phyloP scores from a whole-genome alignment of 2,113 vertebrate genomes.

The Azemiops feae region DNA sequence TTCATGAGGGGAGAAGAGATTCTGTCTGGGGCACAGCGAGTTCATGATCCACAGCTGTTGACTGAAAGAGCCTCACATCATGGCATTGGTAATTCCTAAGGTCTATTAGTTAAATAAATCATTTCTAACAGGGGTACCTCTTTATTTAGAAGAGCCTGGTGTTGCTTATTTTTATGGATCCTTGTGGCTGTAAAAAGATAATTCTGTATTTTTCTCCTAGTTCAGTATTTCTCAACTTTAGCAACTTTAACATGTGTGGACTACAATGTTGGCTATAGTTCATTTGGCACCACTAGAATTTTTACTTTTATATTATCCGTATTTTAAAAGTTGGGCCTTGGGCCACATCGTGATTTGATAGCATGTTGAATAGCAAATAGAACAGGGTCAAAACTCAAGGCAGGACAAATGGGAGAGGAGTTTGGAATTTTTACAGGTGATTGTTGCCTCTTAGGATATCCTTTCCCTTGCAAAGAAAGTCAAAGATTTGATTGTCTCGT shows the following conservation, averaged over 20 bases:
- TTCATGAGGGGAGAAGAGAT: constrained; percentile 99
- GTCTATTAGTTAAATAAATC: not conserved
- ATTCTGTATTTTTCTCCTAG: not conserved
- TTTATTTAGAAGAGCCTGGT: not conserved
- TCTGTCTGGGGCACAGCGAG: constrained; percentile 93
- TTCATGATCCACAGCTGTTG: constrained; percentile 91
- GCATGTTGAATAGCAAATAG: not conserved
- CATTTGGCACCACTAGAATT: not conserved
- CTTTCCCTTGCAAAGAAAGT: not conserved
- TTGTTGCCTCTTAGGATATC: not conserved
- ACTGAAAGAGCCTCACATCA: constrained; percentile 91
- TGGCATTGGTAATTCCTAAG: constrained; percentile 80
- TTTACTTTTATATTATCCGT: not conserved
- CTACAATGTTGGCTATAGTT: not conserved
- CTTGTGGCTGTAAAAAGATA: not conserved
- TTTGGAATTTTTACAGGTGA: not conserved
- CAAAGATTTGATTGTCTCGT: not conserved
- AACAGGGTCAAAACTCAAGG: not conserved
- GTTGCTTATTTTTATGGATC: not conserved
- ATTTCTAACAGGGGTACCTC: not conserved
- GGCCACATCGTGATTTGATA: not conserved
- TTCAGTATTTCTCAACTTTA: not conserved
- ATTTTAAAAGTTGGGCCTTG: not conserved
- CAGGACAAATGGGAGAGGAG: not conserved
- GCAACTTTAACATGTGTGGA: not conserved